Evolutionary conservation across 2,113 vertebrate species (phyloP).

Genomic region (Labrus mixtus): DNA sequence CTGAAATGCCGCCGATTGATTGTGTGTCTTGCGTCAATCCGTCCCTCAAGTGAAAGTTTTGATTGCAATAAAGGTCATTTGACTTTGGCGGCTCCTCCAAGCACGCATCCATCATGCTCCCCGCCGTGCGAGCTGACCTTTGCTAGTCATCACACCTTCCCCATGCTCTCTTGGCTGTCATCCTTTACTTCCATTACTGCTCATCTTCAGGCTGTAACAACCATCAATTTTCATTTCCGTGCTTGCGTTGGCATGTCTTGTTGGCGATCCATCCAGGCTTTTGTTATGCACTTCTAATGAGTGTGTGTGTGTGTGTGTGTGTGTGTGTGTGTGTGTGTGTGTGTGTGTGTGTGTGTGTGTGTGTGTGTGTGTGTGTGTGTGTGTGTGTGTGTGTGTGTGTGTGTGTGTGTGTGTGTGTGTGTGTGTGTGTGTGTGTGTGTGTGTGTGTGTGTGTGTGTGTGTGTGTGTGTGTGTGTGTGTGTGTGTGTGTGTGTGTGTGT

Average conservation of each 20-base stretch:
- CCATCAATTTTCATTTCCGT: slow-evolving; percentile 62
- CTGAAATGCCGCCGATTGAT: slow-evolving; percentile 29
- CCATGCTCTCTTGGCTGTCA: slow-evolving; percentile 25
- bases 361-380: slow-evolving; percentile 15
- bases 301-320: slow-evolving; percentile 13
- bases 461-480: slow-evolving; percentile 14
- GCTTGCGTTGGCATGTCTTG: slow-evolving; percentile 24
- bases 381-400: slow-evolving; percentile 7
- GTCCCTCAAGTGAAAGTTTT: slow-evolving; percentile 58
- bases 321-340: slow-evolving; percentile 17
- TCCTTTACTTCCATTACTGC: slow-evolving; percentile 64
- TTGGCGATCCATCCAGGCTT: slow-evolving; percentile 41
- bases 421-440: slow-evolving; percentile 12
- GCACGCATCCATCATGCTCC: slow-evolving; percentile 69
- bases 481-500: slow-evolving; percentile 8
- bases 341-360: slow-evolving; percentile 8
- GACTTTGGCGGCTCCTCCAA: slow-evolving; percentile 45
- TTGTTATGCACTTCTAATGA: slow-evolving; percentile 43
- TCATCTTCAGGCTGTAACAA: slow-evolving; percentile 55
- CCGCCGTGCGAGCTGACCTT: slow-evolving; percentile 68
- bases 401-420: slow-evolving; percentile 12
- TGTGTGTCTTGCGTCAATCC: slow-evolving; percentile 15
- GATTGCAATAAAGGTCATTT: slow-evolving; percentile 70
- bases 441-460: slow-evolving; percentile 14
- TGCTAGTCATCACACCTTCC: slow-evolving; percentile 27